These are phyloP conservation scores for Phyto melanocephala DNA, from an alignment of 2,888 invertebrate genomes.

Conservation along the genomic window DNA sequence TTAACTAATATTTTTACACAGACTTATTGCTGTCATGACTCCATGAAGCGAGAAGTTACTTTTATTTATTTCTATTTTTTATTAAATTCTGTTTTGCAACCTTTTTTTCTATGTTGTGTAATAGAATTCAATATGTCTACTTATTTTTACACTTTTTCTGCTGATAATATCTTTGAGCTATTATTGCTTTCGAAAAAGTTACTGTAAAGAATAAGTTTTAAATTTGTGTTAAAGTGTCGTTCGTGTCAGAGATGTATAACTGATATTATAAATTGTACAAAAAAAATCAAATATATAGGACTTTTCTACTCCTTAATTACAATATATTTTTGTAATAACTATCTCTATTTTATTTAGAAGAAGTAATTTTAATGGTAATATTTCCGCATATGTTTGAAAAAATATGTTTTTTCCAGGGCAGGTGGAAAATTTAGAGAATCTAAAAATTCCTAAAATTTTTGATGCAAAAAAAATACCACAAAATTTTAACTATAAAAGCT, in stretches of 20 bases:
- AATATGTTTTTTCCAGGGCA: too few relatives aligned
- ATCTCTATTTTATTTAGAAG: too few relatives aligned
- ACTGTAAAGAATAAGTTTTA: background rate
- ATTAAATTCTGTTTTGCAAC: background rate
- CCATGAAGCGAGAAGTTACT: background rate
- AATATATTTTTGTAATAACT: too few relatives aligned
- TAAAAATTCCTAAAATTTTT: too few relatives aligned
- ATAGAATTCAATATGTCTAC: slow-evolving; percentile 52
- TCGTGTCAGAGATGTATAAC: background rate
- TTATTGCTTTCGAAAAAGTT: background rate
- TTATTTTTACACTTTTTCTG: slow-evolving; percentile 57
- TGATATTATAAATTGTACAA: background rate
- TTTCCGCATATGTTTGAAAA: too few relatives aligned
- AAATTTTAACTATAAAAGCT: too few relatives aligned
- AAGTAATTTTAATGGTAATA: too few relatives aligned
- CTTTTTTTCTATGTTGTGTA: background rate
- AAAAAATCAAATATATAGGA: background rate
- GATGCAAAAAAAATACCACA: too few relatives aligned
- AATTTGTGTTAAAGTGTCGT: background rate
- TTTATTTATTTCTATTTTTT: background rate
- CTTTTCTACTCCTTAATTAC: too few relatives aligned
- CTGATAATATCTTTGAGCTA: background rate
- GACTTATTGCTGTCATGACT: slow-evolving; percentile 12
- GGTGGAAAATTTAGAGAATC: too few relatives aligned
- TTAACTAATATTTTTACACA: slow-evolving; percentile 14